Evolutionary conservation across 1,140 invertebrate genomes (phyloP).

Genomic region (Tetranychus cinnabarinus): DNA sequence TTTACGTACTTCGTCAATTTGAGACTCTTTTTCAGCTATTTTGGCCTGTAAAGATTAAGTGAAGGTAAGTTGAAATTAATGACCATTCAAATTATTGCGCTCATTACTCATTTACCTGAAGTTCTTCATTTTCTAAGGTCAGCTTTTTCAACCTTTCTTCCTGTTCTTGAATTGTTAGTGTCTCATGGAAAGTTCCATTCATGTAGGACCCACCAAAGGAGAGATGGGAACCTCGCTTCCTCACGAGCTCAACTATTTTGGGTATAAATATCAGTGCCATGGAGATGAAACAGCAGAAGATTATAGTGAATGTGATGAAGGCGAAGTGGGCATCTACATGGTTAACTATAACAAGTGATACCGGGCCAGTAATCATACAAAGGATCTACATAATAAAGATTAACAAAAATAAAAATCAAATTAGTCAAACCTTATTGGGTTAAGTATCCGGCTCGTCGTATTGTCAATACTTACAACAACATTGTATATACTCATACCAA

Average conservation of each 20-base stretch:
- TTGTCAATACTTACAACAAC: conserved; percentile 40
- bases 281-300: conserved; percentile 87
- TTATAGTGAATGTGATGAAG: conserved; percentile 79
- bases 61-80: not conserved
- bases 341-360: conserved; percentile 73
- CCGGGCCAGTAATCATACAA: conserved; percentile 86
- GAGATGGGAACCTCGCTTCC: conserved; percentile 13
- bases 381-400: conserved; percentile 30
- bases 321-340: conserved; percentile 93
- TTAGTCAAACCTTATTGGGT: not conserved
- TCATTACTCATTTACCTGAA: conserved; percentile 29
- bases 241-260: conserved; percentile 36
- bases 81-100: not conserved
- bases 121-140: conserved; percentile 80
- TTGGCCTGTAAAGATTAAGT: not conserved
- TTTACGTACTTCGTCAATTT: conserved; percentile 13
- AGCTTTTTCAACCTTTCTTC: conserved; percentile 82
- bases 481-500: conserved; percentile 98
- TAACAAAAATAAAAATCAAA: not conserved
- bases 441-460: no score
- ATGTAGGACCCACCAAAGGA: conserved; percentile 11
- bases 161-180: conserved; percentile 70
- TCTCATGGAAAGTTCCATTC: conserved; percentile 27
- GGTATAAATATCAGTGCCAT: conserved; percentile 91
- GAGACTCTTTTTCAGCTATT: conserved; percentile 13